Base-by-base conservation (phyloP, 2,888 invertebrate species). In the Agrypnus murinus region DNA sequence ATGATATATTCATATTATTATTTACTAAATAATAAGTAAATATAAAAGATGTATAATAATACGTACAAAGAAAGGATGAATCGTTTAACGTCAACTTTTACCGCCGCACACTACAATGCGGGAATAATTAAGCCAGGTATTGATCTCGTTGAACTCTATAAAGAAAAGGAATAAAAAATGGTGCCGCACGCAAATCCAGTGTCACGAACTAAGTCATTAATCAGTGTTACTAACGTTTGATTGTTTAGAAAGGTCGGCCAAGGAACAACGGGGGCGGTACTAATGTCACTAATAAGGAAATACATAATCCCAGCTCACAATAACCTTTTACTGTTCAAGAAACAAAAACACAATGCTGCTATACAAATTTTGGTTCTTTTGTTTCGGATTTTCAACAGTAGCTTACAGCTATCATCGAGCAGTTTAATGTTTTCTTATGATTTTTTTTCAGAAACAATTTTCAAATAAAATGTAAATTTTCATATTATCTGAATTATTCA, bases 181-280 rank as follows among this genome's bases (percentile, higher is more conserved):
- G 62, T 55, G 65, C 53, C 72, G 65, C 72, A 69, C 65, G 69
- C 72, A 58, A 69, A 19, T 50, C 12, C 48, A 48, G 32, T 58
- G 65, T 58, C 62, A 65, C 50, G 66, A 69, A 72, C 69, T 50
- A 60, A 46, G 62, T 62, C 70, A 69, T 73, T 73, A 73, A 73
- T 73, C 73, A 73, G 66, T 17, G 58, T 48, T 48, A 43, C 63
- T 25, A 48, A 25, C 57, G 43, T 63, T 68, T 64, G 59, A 53
- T 58, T 64, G 67, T 64, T 25, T 63, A 15, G 34, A 57, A 32
- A 65, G 71, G 67, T 72, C 71, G 65, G 65, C 65, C 69, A 72
- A 69, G 69, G 12, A 50, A 19, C 50, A 67, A 65, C 25, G 40
- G 43, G 48, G 48, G 55, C 45, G 38, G 48, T 58, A 25, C 14